Percentiles rank a stretch among this genome's conserved stretches.
These are phyloP conservation scores for Pelobates fuscus DNA, from an alignment of 2,113 vertebrate species.

Conservation along the genomic window DNA sequence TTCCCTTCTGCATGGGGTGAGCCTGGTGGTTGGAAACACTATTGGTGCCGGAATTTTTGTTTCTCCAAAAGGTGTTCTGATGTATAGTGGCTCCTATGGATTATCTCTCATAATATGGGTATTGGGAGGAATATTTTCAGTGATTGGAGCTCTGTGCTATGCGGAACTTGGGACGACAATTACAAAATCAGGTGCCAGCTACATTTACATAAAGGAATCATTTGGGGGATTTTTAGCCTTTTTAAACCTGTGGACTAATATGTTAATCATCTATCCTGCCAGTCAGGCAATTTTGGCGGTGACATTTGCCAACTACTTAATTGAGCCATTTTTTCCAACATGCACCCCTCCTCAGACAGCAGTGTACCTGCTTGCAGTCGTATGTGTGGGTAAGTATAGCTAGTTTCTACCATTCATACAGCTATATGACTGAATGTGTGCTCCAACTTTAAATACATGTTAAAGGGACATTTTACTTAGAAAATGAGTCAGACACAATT, in stretches of 20 bases:
- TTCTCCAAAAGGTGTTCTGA: slow-evolving; percentile 75
- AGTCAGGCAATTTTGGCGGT: slow-evolving; percentile 78
- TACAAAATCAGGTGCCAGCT: slow-evolving; percentile 77
- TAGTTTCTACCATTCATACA: neutral
- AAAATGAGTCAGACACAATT: too few relatives aligned
- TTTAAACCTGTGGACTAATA: slow-evolving; percentile 75
- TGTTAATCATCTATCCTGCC: slow-evolving; percentile 77
- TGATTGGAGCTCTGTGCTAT: slow-evolving; percentile 77
- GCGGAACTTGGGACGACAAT: slow-evolving; percentile 81
- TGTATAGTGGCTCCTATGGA: slow-evolving; percentile 72
- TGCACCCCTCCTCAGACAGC: slow-evolving; percentile 45
- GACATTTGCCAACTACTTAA: slow-evolving; percentile 76
- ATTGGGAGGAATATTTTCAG: slow-evolving; percentile 75
- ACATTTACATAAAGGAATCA: slow-evolving; percentile 76
- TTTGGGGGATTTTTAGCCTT: slow-evolving; percentile 78
- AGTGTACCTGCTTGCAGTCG: slow-evolving; percentile 73
- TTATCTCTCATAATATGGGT: slow-evolving; percentile 75
- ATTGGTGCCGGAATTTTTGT: slow-evolving; percentile 81
- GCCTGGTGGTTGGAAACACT: slow-evolving; percentile 80
- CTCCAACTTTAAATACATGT: too few relatives aligned
- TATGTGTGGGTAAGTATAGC: slow-evolving; percentile 69
- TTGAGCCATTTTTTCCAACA: slow-evolving; percentile 74
- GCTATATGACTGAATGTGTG: too few relatives aligned
- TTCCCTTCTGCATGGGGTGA: slow-evolving; percentile 78
- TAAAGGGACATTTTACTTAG: too few relatives aligned